phyloP scores from a whole-genome alignment of 2,797 vertebrate species.

The Enoplosus armatus region DNA sequence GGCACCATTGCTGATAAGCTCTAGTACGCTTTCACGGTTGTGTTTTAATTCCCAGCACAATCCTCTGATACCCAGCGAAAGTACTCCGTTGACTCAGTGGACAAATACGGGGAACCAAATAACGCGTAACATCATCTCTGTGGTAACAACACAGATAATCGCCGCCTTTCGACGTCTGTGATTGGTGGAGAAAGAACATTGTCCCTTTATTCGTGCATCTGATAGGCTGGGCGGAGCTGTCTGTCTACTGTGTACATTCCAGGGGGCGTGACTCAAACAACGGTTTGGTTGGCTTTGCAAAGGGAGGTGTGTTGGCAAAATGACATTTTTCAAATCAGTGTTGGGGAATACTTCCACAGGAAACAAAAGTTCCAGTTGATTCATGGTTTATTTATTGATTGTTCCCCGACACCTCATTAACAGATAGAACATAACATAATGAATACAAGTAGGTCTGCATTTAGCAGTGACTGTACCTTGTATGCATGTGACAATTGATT shows the following conservation, averaged over 20 bases:
- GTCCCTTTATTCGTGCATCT: accelerated
- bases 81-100: constrained; percentile 34
- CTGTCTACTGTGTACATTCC: accelerated
- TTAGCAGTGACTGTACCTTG: too few relatives aligned
- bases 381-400: constrained; percentile 3
- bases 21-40: background rate
- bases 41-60: constrained; percentile 8
- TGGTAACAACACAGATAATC: constrained; percentile 55
- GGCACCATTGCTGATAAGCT: constrained; percentile 26
- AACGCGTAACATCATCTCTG: constrained; percentile 72
- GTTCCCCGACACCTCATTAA: background rate
- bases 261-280: constrained; percentile 36
- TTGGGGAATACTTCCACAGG: background rate
- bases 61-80: constrained; percentile 42
- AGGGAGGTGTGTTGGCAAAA: constrained; percentile 31
- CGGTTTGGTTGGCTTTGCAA: constrained; percentile 81
- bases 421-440: background rate
- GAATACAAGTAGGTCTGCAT: background rate
- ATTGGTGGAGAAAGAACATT: constrained; percentile 63
- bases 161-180: constrained; percentile 41
- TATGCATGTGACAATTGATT: too few relatives aligned
- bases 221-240: constrained; percentile 61
- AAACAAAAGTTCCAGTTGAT: background rate
- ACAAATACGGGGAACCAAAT: constrained; percentile 52
- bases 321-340: constrained; percentile 18